phyloP scores from a whole-genome alignment of 2,113 vertebrate genomes.

The Sander lucioperca region DNA sequence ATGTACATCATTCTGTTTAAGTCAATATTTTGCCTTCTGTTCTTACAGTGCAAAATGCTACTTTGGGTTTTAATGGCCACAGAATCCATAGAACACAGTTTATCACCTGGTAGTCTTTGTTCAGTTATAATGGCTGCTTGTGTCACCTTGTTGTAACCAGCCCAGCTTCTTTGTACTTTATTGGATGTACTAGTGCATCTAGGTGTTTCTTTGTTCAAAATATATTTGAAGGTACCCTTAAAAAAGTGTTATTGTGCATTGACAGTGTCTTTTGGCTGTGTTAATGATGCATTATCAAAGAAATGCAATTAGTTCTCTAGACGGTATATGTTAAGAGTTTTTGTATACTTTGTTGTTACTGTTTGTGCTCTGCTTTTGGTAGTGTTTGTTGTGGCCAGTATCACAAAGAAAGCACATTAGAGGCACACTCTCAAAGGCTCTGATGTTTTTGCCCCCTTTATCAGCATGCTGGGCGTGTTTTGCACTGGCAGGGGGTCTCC shows the following conservation, averaged over 20 bases:
- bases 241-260: constrained; percentile 9
- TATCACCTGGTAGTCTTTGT: constrained; percentile 40
- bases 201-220: constrained; percentile 22
- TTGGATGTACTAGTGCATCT: constrained; percentile 19
- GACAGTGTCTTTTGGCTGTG: neutral
- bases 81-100: constrained; percentile 28
- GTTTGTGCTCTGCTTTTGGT: constrained; percentile 37
- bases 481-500: constrained; percentile 45
- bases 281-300: neutral
- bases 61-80: constrained; percentile 9
- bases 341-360: neutral
- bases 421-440: constrained; percentile 28
- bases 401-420: constrained; percentile 45
- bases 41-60: constrained; percentile 12
- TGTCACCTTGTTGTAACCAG: constrained; percentile 44
- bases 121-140: constrained; percentile 38
- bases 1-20: constrained; percentile 14
- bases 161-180: constrained; percentile 11
- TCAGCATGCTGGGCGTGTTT: constrained; percentile 45
- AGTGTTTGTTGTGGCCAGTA: constrained; percentile 30
- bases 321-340: constrained; percentile 10
- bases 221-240: constrained; percentile 13
- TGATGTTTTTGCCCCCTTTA: constrained; percentile 26
- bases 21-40: constrained; percentile 17
- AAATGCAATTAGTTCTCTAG: constrained; percentile 4